Percentiles rank a stretch among this genome's conserved stretches.
phyloP scores from a whole-genome alignment of 1,140 invertebrate genomes.

The Caenorhabditis remanei region DNA sequence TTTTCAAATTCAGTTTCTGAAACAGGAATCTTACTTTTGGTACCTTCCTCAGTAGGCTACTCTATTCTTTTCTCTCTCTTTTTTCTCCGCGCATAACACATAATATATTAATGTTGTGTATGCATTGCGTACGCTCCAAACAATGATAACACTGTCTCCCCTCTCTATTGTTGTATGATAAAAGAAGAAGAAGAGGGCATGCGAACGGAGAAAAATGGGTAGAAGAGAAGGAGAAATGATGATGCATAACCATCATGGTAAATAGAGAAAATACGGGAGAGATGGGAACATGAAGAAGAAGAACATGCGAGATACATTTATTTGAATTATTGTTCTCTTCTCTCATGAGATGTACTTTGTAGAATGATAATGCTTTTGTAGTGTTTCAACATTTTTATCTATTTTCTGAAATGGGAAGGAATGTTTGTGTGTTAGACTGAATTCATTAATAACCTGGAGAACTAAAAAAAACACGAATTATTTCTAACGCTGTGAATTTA shows the following conservation, averaged over 20 bases:
- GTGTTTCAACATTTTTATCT: background rate
- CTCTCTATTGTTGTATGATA: constrained; percentile 11
- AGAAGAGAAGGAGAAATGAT: constrained; percentile 9
- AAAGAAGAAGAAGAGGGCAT: background rate
- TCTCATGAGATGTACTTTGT: background rate
- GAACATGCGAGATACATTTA: background rate
- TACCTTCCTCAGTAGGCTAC: too few species aligned
- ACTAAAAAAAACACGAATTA: too few species aligned
- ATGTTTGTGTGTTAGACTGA: too few species aligned
- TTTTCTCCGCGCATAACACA: background rate
- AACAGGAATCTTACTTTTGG: too few species aligned
- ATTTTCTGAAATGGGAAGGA: too few species aligned
- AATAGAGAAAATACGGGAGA: constrained; percentile 2
- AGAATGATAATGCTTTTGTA: background rate
- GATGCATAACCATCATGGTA: background rate
- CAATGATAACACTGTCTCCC: background rate
- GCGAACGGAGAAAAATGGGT: background rate
- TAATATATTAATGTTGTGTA: background rate
- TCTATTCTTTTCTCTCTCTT: too few species aligned
- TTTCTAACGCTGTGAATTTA: too few species aligned
- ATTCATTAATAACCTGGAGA: too few species aligned
- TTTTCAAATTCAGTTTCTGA: too few species aligned
- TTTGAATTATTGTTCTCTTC: background rate
- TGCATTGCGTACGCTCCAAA: background rate
- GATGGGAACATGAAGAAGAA: background rate